Conservation (phyloP, 2,888 invertebrate species). For the Drosophila kambysellisi region DNA sequence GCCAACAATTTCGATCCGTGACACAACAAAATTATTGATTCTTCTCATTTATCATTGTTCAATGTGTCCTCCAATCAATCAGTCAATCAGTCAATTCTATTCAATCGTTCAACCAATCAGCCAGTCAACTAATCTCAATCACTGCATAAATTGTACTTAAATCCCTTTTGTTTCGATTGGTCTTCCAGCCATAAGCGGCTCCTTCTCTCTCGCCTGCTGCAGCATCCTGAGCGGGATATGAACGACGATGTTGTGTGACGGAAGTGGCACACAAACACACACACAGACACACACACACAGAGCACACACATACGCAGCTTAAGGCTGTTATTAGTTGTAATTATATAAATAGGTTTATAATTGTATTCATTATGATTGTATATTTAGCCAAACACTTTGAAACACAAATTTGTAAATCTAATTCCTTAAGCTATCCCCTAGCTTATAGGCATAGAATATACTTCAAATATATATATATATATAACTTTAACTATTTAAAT, state of each 20-base stretch:
- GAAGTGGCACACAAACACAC: conserved; percentile 25
- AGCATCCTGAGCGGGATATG: conserved; percentile 43
- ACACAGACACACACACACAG: conserved; percentile 23
- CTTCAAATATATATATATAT: neutral
- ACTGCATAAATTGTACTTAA: conserved; percentile 69
- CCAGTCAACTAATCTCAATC: conserved; percentile 33
- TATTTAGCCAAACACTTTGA: conserved; percentile 18
- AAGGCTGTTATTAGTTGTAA: conserved; percentile 40
- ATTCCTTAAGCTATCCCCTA: conserved; percentile 46
- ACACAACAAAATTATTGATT: conserved; percentile 26
- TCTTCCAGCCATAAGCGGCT: conserved; percentile 73
- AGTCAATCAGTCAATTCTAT: conserved; percentile 41
- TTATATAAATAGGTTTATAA: conserved; percentile 43
- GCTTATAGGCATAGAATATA: conserved; percentile 29
- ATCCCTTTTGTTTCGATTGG: conserved; percentile 70
- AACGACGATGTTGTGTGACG: conserved; percentile 48
- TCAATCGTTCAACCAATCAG: conserved; percentile 48
- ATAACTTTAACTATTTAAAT: conserved; percentile 29
- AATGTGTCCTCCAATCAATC: conserved; percentile 30
- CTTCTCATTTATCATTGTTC: conserved; percentile 50
- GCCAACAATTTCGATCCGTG: conserved; percentile 36
- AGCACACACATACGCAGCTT: conserved; percentile 13
- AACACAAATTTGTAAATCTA: conserved; percentile 36
- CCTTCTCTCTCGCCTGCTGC: conserved; percentile 28
- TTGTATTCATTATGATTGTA: conserved; percentile 15